These are phyloP conservation scores for Clangula hyemalis DNA, from an alignment of 2,797 vertebrate species.

Conservation along the genomic window DNA sequence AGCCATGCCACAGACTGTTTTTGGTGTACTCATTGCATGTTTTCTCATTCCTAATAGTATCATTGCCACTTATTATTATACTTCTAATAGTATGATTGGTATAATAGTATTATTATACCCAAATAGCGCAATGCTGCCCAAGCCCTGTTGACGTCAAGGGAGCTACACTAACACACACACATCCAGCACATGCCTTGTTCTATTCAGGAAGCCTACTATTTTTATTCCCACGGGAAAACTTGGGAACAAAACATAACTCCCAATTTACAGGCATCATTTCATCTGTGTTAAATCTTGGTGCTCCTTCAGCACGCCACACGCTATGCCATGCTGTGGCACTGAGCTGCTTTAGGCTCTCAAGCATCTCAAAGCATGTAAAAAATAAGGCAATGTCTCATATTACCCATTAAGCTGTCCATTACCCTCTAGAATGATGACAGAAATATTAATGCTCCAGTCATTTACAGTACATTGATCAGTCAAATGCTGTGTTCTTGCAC, in stretches of 20 bases:
- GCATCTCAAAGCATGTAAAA: not conserved
- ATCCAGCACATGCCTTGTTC: not conserved
- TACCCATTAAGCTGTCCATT: not conserved
- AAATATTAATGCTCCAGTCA: not conserved
- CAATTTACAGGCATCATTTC: not conserved
- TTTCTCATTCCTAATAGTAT: not conserved
- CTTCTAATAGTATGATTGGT: not conserved
- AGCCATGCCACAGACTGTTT: not conserved
- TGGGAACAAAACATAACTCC: not conserved
- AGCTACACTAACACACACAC: not conserved
- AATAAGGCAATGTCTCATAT: not conserved
- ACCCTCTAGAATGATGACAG: not conserved
- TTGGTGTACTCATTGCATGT: too few relatives aligned
- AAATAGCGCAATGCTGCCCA: not conserved
- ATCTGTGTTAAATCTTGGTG: not conserved
- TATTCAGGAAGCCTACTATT: not conserved
- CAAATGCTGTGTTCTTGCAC: not conserved
- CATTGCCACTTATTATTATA: not conserved
- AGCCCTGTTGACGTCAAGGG: not conserved
- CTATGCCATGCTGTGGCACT: not conserved
- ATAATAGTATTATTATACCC: not conserved
- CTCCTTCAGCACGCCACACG: not conserved
- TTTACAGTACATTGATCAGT: not conserved
- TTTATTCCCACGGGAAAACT: not conserved
- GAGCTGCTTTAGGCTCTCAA: not conserved